Base-by-base conservation (phyloP, 2,113 vertebrate species). In the Arvicanthis niloticus region DNA sequence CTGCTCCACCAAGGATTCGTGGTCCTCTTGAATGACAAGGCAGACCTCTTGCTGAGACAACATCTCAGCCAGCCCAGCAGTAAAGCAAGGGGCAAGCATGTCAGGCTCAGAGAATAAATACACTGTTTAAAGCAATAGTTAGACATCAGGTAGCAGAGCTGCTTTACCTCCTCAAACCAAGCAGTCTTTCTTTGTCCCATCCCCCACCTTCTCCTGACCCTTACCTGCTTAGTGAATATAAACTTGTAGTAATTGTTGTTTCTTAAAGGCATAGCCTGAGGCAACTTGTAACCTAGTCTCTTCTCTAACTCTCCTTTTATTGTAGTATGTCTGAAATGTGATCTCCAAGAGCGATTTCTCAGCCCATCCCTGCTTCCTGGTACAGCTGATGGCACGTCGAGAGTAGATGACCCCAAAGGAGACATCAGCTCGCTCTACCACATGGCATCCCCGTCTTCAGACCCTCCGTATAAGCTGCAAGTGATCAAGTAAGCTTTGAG, bases 251-350 rank as follows among this genome's bases (percentile, higher is more conserved):
- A 97, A 93, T 95, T 97, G 91, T 89, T 96, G 45, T 91, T 87
- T 97, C 72, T 89, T 92, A 95, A 91, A 75, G 21, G 1, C 87
- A 34, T 68, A 96, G 85, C 96, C 96, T 91, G 77, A 92, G 92
- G 92, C 92, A 67, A 94, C 72, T 88, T 68, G 26, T 96, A 88
- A 91, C 76, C 72, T n/a, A 76, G 0, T 56, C 65, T 34, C 75
- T 97, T 82, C 91, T 58, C 60, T 26, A 1, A 34, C 75, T 58
- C 96, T 5, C 5, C 93, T 97, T 96, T 97, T 78, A 84, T 95
- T 70, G 45, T 97, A 99, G 99, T 99, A 90, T 99, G 99, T 94
- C 97, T 99, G 96, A 99, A 99, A 98, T 99, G 99, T 4, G 99
- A 99, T 94, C 96, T 99, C 97, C 99, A 99, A 98, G 99, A 99